Evolutionary conservation across 2,113 vertebrate genomes (phyloP).

Genomic region (Tupaia tana): DNA sequence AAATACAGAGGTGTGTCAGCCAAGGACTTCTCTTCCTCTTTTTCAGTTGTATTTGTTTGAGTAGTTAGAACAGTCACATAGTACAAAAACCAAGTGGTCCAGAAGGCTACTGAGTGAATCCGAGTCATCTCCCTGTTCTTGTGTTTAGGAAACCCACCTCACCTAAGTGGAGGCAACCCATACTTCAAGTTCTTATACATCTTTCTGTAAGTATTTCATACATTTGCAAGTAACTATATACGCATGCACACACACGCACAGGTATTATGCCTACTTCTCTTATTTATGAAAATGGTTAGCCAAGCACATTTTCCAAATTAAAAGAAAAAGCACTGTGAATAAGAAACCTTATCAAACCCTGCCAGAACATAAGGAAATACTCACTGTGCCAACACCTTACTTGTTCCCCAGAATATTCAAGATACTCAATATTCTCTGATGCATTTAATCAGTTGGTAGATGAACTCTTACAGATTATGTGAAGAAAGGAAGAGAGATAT

Average conservation of each 20-base stretch:
- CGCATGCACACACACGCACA: neutral
- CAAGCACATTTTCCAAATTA: neutral
- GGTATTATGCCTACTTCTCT: neutral
- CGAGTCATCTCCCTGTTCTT: neutral
- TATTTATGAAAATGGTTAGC: constrained; percentile 2
- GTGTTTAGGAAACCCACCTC: neutral
- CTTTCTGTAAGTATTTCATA: neutral
- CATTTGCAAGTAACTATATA: neutral
- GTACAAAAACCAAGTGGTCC: neutral
- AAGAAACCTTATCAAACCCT: neutral
- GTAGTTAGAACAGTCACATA: neutral
- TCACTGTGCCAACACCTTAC: neutral
- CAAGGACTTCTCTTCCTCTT: neutral
- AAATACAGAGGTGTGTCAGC: neutral
- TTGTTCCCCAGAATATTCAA: neutral
- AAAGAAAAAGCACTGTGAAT: neutral
- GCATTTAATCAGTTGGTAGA: neutral
- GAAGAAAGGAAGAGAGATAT: neutral
- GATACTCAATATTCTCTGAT: neutral
- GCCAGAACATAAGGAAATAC: neutral
- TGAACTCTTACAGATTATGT: constrained; percentile 3
- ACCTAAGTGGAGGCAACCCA: neutral
- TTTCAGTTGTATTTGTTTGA: neutral
- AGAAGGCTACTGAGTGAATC: neutral
- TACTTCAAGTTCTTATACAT: neutral